Conservation (phyloP, 2,888 invertebrate species). For the Malachius bipustulatus region DNA sequence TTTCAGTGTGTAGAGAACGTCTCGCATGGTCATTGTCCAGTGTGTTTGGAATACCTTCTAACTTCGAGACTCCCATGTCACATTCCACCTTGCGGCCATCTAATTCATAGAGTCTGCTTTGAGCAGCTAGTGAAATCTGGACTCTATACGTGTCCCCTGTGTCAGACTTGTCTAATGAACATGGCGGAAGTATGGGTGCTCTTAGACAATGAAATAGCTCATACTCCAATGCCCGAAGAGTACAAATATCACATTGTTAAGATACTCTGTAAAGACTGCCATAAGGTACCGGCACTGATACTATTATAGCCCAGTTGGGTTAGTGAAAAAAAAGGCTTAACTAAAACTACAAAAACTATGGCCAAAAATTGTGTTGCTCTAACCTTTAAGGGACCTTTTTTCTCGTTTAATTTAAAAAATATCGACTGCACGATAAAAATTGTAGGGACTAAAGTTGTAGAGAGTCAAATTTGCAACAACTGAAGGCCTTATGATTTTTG, state of each 20-base stretch:
- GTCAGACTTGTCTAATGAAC: slow-evolving; percentile 77
- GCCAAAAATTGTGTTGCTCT: no score
- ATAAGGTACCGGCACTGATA: slow-evolving; percentile 72
- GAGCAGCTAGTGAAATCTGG: slow-evolving; percentile 64
- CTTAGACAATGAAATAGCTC: slow-evolving; percentile 68
- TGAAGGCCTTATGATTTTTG: no score
- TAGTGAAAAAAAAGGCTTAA: no score
- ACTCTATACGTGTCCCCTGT: slow-evolving; percentile 80
- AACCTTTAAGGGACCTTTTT: no score
- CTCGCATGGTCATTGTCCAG: slow-evolving; percentile 77
- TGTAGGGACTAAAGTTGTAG: no score
- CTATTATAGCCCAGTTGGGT: no score
- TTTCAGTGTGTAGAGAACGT: slow-evolving; percentile 81
- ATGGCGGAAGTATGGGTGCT: slow-evolving; percentile 77
- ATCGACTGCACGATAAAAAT: slow-evolving; percentile 3
- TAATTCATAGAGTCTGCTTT: slow-evolving; percentile 76
- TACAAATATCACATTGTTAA: slow-evolving; percentile 69
- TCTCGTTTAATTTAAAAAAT: no score
- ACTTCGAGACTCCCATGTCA: slow-evolving; percentile 81
- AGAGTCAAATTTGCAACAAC: no score
- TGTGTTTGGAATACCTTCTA: slow-evolving; percentile 83
- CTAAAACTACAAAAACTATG: no score
- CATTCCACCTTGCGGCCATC: slow-evolving; percentile 81
- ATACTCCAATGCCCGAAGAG: slow-evolving; percentile 74
- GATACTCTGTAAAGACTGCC: slow-evolving; percentile 85